phyloP scores from a whole-genome alignment of 92 coral and sea anemone species.

The Nematostella vectensis region DNA sequence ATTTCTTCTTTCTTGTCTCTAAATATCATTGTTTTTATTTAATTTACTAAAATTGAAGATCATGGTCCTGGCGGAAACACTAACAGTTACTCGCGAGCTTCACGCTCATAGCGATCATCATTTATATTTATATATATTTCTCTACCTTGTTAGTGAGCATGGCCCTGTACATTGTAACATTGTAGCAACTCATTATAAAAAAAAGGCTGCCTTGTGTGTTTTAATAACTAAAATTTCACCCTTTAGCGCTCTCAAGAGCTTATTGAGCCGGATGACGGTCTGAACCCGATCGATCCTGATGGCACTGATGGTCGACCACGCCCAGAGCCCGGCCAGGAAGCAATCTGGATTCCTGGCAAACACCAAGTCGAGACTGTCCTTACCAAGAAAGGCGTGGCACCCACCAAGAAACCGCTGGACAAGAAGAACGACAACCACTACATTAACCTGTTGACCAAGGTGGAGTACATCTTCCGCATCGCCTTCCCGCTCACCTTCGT shows the following conservation, averaged over 20 bases:
- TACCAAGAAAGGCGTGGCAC: constrained; percentile 32
- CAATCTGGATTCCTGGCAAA: constrained; percentile 82
- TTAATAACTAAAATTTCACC: too few relatives aligned
- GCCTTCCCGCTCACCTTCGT: constrained; percentile 64
- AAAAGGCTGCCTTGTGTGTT: too few relatives aligned
- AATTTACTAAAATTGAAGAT: too few relatives aligned
- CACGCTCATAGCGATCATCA: too few relatives aligned
- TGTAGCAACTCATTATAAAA: too few relatives aligned
- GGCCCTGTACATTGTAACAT: too few relatives aligned
- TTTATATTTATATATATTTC: too few relatives aligned
- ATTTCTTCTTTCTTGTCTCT: too few relatives aligned
- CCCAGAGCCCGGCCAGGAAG: constrained; percentile 72
- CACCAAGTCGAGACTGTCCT: constrained; percentile 73
- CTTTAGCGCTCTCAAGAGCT: constrained; percentile 32
- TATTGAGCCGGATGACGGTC: constrained; percentile 27
- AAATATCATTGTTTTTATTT: too few relatives aligned
- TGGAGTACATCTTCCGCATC: constrained; percentile 64
- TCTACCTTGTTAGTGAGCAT: too few relatives aligned
- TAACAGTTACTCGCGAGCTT: too few relatives aligned
- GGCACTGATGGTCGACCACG: constrained; percentile 19
- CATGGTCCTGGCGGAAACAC: too few relatives aligned
- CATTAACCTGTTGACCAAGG: constrained; percentile 53
- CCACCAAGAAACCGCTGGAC: constrained; percentile 1
- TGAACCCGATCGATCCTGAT: constrained; percentile 26
- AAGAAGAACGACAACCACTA: constrained; percentile 19